phyloP scores from a whole-genome alignment of 2,113 vertebrate species.

The Acanthochromis polyacanthus region DNA sequence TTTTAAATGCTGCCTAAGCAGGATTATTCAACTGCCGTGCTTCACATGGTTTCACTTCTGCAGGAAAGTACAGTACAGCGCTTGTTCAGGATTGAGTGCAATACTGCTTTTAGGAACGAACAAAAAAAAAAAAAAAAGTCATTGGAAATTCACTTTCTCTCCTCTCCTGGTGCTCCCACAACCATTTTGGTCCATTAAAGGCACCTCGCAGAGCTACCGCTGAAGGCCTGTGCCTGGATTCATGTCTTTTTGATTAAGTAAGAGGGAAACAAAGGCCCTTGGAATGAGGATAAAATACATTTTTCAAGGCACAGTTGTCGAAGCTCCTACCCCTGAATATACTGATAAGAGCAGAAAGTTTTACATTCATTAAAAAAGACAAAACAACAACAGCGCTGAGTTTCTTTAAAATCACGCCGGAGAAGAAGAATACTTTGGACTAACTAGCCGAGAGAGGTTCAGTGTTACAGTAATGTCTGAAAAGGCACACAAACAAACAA shows the following conservation, averaged over 20 bases:
- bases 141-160: slow-evolving; percentile 41
- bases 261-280: slow-evolving; percentile 42
- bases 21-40: slow-evolving; percentile 62
- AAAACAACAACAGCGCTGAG: slow-evolving; percentile 18
- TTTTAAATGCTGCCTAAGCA: slow-evolving; percentile 67
- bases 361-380: slow-evolving; percentile 69
- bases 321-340: slow-evolving; percentile 53
- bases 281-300: slow-evolving; percentile 43
- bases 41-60: slow-evolving; percentile 67
- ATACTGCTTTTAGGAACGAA: slow-evolving; percentile 44
- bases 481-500: slow-evolving; percentile 52
- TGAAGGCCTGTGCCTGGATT: slow-evolving; percentile 62
- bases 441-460: slow-evolving; percentile 45
- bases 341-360: slow-evolving; percentile 62
- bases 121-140: slow-evolving; percentile 33
- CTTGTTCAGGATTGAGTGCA: slow-evolving; percentile 69
- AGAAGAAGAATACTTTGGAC: slow-evolving; percentile 63
- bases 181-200: slow-evolving; percentile 54
- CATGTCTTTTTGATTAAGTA: slow-evolving; percentile 51
- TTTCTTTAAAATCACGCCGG: slow-evolving; percentile 37
- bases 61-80: slow-evolving; percentile 74
- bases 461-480: slow-evolving; percentile 65
- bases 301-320: slow-evolving; percentile 69
- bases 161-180: slow-evolving; percentile 27
- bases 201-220: slow-evolving; percentile 43